A percentile compares a stretch with the other conserved stretches of the same genome.
These are phyloP conservation scores for Machaerirhynchus nigripectus DNA, from an alignment of 2,113 vertebrate species.

Conservation along the genomic window DNA sequence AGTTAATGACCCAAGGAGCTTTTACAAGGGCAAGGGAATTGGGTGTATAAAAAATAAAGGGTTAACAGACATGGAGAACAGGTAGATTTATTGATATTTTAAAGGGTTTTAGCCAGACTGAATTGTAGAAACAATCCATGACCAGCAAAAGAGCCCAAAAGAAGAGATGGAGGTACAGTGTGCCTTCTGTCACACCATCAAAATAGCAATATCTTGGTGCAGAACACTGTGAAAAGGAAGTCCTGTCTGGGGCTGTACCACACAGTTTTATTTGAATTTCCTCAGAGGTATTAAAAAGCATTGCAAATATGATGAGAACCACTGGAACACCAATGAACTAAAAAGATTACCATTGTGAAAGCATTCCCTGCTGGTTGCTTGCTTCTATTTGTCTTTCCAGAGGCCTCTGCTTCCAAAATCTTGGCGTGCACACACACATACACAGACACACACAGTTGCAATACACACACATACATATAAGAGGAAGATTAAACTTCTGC, in stretches of 20 bases:
- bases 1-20: background rate
- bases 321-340: background rate
- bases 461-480: background rate
- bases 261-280: background rate
- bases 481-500: background rate
- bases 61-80: background rate
- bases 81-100: background rate
- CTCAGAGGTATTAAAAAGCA: background rate
- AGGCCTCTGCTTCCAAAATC: background rate
- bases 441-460: background rate
- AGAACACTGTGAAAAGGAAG: background rate
- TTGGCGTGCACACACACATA: background rate
- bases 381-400: background rate
- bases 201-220: background rate
- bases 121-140: background rate
- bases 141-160: background rate
- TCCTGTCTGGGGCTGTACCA: background rate
- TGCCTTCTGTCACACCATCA: background rate
- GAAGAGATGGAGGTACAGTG: background rate
- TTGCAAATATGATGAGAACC: background rate
- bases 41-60: background rate
- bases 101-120: background rate
- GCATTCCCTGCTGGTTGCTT: background rate
- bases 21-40: background rate
- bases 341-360: background rate